Percentiles rank a stretch among this genome's conserved stretches.
Conservation (phyloP, 2,888 invertebrate genomes). For the Baronia brevicornis region DNA sequence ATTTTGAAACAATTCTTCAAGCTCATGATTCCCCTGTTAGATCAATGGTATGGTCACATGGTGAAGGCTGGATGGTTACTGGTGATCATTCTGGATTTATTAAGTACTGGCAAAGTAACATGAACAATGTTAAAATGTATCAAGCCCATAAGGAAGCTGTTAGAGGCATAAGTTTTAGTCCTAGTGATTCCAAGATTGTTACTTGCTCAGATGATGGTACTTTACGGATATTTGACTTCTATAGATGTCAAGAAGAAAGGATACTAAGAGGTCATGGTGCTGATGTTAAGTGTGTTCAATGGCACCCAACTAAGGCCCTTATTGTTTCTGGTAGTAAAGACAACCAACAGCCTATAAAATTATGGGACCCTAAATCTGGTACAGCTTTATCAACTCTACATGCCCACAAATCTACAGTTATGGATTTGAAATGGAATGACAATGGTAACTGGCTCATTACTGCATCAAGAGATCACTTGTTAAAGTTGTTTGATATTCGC, state of each 20-base stretch:
- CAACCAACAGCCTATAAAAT: constrained; percentile 98
- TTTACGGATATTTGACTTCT: constrained; percentile 98
- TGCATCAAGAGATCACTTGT: constrained; percentile 97
- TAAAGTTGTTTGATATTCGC: constrained; percentile 98
- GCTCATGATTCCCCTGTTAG: constrained; percentile 99
- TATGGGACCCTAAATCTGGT: constrained; percentile 99
- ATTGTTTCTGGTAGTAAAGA: constrained; percentile 99
- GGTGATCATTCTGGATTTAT: constrained; percentile 99
- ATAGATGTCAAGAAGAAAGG: constrained; percentile 96
- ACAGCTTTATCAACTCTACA: constrained; percentile 97
- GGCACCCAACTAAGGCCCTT: constrained; percentile 98
- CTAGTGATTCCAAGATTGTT: constrained; percentile 98
- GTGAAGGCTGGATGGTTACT: constrained; percentile 99
- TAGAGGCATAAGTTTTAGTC: constrained; percentile 99
- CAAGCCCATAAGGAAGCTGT: constrained; percentile 99
- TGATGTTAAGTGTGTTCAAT: constrained; percentile 99
- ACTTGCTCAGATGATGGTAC: constrained; percentile 99
- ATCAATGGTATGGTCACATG: constrained; percentile 99
- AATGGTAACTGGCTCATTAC: constrained; percentile 99
- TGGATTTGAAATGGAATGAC: constrained; percentile 99
- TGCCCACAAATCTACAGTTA: constrained; percentile 99
- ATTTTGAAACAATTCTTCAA: constrained; percentile 99
- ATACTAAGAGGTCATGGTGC: constrained; percentile 97
- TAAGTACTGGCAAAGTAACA: constrained; percentile 99
- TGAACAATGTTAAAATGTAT: constrained; percentile 99